Conservation (phyloP, 2,797 vertebrate species). For the Hylomyscus alleni region DNA sequence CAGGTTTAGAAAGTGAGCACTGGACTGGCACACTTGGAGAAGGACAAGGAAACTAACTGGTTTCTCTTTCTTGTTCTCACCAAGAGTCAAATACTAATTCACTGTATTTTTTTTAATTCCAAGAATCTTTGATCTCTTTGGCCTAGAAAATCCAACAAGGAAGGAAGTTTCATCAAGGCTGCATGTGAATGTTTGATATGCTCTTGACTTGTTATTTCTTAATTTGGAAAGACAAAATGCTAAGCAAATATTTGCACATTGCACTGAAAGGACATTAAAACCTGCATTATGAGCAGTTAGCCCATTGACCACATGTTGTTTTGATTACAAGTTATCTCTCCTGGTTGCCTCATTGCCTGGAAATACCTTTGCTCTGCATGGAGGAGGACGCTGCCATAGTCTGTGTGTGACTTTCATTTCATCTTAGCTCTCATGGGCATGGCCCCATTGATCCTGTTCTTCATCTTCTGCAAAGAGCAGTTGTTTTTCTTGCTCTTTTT, state of each 20-base stretch:
- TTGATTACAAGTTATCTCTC: slow-evolving; percentile 41
- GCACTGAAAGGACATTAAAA: slow-evolving; percentile 44
- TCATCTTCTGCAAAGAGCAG: background rate
- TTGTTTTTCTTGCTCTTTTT: background rate
- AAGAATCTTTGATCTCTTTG: slow-evolving; percentile 25
- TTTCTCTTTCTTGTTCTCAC: slow-evolving; percentile 43
- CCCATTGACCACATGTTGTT: background rate
- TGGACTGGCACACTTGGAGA: background rate
- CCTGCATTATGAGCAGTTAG: background rate
- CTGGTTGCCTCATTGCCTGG: background rate
- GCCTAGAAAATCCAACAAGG: slow-evolving; percentile 24
- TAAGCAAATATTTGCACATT: slow-evolving; percentile 47
- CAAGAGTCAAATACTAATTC: slow-evolving; percentile 38
- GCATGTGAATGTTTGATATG: background rate
- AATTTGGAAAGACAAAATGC: background rate
- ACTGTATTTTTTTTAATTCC: slow-evolving; percentile 44
- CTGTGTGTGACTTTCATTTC: background rate
- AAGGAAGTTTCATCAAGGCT: background rate
- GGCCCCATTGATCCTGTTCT: background rate
- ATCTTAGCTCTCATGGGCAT: background rate
- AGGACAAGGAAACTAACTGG: background rate
- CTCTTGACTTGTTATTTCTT: background rate
- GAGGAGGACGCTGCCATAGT: background rate
- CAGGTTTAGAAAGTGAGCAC: background rate
- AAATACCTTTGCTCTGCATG: slow-evolving; percentile 13